Conservation (phyloP, 2,797 vertebrate species). For the Rhincodon typus region DNA sequence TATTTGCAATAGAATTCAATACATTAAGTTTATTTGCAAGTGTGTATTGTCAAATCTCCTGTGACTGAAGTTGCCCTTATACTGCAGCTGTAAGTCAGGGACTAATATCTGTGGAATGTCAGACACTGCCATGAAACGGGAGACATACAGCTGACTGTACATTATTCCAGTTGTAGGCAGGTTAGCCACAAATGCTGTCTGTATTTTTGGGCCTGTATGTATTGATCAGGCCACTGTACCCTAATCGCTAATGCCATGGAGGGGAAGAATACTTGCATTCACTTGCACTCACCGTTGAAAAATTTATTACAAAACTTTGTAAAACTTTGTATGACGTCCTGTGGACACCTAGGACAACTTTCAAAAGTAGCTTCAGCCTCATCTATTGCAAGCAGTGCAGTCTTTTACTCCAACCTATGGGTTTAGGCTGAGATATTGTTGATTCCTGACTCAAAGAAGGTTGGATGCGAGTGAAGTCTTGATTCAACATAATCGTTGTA, state of each 20-base stretch:
- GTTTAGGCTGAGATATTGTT: background rate
- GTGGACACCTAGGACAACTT: background rate
- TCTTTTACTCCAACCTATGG: background rate
- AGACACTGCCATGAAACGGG: background rate
- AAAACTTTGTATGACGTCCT: background rate
- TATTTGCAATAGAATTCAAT: background rate
- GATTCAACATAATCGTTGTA: background rate
- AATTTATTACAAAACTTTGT: background rate
- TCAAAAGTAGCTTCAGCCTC: background rate
- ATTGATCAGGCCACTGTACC: background rate
- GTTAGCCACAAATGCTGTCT: background rate
- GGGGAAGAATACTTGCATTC: background rate
- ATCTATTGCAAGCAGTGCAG: background rate
- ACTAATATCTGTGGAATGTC: background rate
- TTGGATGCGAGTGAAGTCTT: background rate
- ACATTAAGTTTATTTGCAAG: background rate
- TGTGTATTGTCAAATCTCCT: background rate
- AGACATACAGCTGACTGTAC: background rate
- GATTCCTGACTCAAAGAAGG: background rate
- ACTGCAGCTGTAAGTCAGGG: background rate
- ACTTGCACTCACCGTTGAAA: background rate
- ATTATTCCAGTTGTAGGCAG: background rate
- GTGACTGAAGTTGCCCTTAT: background rate
- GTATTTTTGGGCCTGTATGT: background rate
- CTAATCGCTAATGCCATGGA: background rate